phyloP scores from a whole-genome alignment of 1,140 invertebrate species.

The Propsilocerus akamusi region DNA sequence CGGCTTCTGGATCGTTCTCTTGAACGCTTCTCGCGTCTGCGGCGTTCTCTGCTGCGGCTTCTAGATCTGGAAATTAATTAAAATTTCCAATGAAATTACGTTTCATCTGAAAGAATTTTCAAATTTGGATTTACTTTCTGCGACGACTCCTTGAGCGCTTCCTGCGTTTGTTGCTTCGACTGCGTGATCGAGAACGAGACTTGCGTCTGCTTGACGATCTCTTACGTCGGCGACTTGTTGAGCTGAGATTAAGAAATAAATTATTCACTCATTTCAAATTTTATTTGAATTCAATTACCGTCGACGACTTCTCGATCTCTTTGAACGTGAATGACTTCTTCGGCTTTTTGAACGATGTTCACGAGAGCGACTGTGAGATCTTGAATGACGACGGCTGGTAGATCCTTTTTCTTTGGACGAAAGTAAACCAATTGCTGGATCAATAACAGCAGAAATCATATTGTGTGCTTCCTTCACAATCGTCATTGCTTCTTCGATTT shows the following conservation, averaged over 20 bases:
- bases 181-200: constrained; percentile 27
- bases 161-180: constrained; percentile 21
- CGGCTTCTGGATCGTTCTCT: not conserved
- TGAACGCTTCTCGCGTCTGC: not conserved
- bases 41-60: constrained; percentile 7
- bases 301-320: constrained; percentile 31
- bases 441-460: constrained; percentile 79
- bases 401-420: constrained; percentile 51
- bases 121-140: not conserved
- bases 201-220: constrained; percentile 22
- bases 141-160: constrained; percentile 14
- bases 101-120: not conserved
- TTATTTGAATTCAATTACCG: constrained; percentile 19
- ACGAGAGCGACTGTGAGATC: constrained; percentile 32
- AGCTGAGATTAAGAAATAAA: not conserved
- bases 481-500: constrained; percentile 95
- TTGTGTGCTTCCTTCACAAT: constrained; percentile 89
- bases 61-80: not conserved
- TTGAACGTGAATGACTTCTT: constrained; percentile 41
- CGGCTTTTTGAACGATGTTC: constrained; percentile 34
- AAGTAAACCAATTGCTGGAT: constrained; percentile 69
- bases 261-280: constrained; percentile 6
- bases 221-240: constrained; percentile 7
- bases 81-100: not conserved
- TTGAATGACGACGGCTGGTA: constrained; percentile 31